Evolutionary conservation across 2,113 vertebrate species (phyloP).

Genomic region (Talpa occidentalis): DNA sequence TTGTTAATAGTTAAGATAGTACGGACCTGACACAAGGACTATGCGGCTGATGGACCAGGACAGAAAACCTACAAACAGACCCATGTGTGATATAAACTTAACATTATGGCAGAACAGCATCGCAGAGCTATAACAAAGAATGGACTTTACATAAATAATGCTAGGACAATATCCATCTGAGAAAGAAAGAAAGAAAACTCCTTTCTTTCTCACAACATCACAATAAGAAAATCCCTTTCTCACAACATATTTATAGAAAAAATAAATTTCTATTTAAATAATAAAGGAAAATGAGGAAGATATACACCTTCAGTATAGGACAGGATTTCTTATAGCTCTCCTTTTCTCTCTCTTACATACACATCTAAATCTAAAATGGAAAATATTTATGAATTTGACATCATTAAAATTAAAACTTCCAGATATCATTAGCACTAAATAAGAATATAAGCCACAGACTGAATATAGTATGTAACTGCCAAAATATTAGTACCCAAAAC

Average conservation of each 20-base stretch:
- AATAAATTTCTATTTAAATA: slow-evolving; percentile 30
- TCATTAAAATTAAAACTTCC: slow-evolving; percentile 49
- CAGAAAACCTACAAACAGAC: slow-evolving; percentile 28
- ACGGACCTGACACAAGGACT: not conserved
- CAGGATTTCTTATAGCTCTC: not conserved
- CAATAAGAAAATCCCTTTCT: not conserved
- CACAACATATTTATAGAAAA: not conserved
- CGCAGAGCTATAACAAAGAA: slow-evolving; percentile 2
- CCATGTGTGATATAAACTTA: not conserved
- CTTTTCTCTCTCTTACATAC: not conserved
- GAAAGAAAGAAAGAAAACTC: not conserved
- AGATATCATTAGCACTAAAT: not conserved
- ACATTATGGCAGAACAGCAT: not conserved
- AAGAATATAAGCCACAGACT: slow-evolving; percentile 27
- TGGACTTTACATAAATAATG: slow-evolving; percentile 16
- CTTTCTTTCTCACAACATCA: not conserved
- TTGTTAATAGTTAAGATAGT: not conserved
- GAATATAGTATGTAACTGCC: not conserved
- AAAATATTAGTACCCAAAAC: slow-evolving; percentile 44
- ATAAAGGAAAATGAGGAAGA: slow-evolving; percentile 17
- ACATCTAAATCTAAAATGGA: not conserved
- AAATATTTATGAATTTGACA: not conserved
- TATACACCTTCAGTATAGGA: not conserved
- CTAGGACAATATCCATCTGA: not conserved
- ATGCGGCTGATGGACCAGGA: not conserved